Evolutionary conservation across 1,140 invertebrate species (phyloP), one percentile per base, ranked within the genome.

Genomic region (Zaprionus camerounensis): DNA sequence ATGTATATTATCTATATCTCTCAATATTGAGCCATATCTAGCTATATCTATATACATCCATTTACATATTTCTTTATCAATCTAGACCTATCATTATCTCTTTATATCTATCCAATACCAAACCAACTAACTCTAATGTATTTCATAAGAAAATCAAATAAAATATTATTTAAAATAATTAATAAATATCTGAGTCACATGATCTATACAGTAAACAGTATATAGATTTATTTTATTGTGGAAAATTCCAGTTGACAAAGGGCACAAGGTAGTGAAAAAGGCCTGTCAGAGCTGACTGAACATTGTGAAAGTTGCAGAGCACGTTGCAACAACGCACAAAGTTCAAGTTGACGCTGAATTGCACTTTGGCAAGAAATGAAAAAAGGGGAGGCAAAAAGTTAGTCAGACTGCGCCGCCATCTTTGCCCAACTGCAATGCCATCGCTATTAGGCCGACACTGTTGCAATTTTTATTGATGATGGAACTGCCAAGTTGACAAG

Each of bases 291-390:
- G 28, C 2, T 9, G 22, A 58, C 28, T 31, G 24, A 34, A 34
- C 26, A 15, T 46, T 12, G 5, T 3, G 7, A 56, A 56, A 76
- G 41, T 71, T 76, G 28, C 5, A 4, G 31, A 59, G 55, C 44
- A 53, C 55, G 68, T 59, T 65, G 13, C 68, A 71, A 59, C 31
- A 34, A 65, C 41, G 36, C 68, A 68, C 75, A 83, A 83, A 83
- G 81, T 83, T 83, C 81, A 83, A 83, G 69, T 80, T 83, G 81
- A 80, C 73, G 81, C 81, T 83, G 81, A 83, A 83, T 80, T 83
- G 81, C 81, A 83, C 81, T 83, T 83, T 83, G 81, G 55, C 53
- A 71, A 71, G 77, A 77, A 82, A 67, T 44, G 53, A 56, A 58
- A 59, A 46, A 1, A n/a, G 7, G 41, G n/a, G 7, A 17, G n/a